Percentiles rank a stretch among this genome's conserved stretches.
phyloP scores from a whole-genome alignment of 2,888 invertebrate species.

The Lasioglossum pauxillum region DNA sequence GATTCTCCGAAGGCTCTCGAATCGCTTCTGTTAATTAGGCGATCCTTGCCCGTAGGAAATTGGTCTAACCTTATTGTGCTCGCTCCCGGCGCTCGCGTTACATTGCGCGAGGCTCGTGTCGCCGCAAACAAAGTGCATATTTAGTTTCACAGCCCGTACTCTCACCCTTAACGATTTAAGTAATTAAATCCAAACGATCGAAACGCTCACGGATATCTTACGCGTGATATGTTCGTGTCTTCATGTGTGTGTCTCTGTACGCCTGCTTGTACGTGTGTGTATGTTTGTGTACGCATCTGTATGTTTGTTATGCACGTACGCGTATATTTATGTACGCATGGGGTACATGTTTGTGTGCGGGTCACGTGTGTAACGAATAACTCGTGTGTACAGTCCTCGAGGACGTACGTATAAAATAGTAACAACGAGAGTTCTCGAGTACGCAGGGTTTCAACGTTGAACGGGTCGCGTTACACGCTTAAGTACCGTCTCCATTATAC shows the following conservation, averaged over 20 bases:
- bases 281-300: not conserved
- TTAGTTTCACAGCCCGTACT: slow-evolving; percentile 69
- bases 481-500: slow-evolving; percentile 60
- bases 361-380: not conserved
- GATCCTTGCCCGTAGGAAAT: slow-evolving; percentile 1
- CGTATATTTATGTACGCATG: too few relatives aligned
- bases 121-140: slow-evolving; percentile 55
- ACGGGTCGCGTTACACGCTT: slow-evolving; percentile 49
- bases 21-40: slow-evolving; percentile 5
- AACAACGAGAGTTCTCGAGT: slow-evolving; percentile 27
- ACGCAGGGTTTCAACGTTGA: slow-evolving; percentile 17
- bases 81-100: not conserved
- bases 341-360: not conserved
- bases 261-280: not conserved
- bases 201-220: slow-evolving; percentile 33
- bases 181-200: slow-evolving; percentile 48
- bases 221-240: slow-evolving; percentile 62
- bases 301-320: too few relatives aligned
- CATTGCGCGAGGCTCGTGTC: slow-evolving; percentile 21
- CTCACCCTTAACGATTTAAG: slow-evolving; percentile 62
- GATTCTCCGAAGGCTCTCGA: not conserved
- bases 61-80: slow-evolving; percentile 30
- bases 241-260: not conserved
- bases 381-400: not conserved
- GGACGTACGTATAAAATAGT: slow-evolving; percentile 39